Evolutionary conservation across 2,797 vertebrate species (phyloP), one percentile per base, ranked within the genome.

Genomic region (Phoeniculus purpureus): DNA sequence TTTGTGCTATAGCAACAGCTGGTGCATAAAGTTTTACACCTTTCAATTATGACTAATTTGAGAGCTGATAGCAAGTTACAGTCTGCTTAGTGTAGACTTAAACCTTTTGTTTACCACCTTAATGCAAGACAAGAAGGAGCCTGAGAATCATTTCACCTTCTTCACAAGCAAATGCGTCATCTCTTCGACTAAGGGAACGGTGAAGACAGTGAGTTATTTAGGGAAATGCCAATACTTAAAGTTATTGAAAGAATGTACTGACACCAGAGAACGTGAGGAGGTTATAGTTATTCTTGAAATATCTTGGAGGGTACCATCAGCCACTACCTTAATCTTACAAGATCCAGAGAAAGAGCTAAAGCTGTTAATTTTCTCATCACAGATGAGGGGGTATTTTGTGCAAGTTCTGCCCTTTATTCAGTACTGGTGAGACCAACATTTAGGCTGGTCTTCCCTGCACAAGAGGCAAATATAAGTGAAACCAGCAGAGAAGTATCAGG

Each of bases 41-140:
- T 91, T 72, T 73, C 52, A 64, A 70, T 81, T 34, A 85, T 89
- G 89, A 94, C 62, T 89, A 78, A 95, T 52, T 50, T 12, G 60
- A 89, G 83, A 90, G 64, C 85, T 26, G 70, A 60, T 8, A 85
- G 77, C 80, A 81, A 87, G 87, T 40, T 78, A 45, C 67, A 94
- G 87, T 73, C 64, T 91, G 82, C 72, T 89, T 56, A 70, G 62
- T 78, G 13, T 21, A 43, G 66, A 61, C 62, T 87, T 47, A 59
- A 92, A 80, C 52, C 76, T 85, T 75, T 76, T 93, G 85, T 88
- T 96, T 94, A 50, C 72, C 89, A 70, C 80, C 81, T 87, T 29
- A 18, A 47, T 26, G 9, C 32, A 43, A 93, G 85, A 5, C 82
- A 92, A 73, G 91, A 84, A 83, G 1, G 56, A 91, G 87, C 83